Conservation (phyloP, 2,888 invertebrate genomes). For the Tribolium freemani region DNA sequence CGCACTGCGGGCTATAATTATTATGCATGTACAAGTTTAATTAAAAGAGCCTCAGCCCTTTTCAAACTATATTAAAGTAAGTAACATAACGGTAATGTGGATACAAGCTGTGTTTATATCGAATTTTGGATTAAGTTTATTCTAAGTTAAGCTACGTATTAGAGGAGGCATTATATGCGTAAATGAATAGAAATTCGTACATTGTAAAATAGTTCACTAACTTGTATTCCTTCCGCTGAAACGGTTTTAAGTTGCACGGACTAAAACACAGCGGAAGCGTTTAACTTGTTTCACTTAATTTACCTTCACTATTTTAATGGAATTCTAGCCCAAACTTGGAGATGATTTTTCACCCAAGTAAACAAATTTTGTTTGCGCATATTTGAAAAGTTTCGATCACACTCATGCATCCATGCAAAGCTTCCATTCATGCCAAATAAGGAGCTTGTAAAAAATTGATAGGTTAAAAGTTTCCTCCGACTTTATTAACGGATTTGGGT, state of each 20-base stretch:
- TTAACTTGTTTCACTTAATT: slow-evolving; percentile 34
- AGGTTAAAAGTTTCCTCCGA: background rate
- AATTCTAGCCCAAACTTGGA: background rate
- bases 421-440: slow-evolving; percentile 22
- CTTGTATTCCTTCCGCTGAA: slow-evolving; percentile 40
- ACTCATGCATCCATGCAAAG: slow-evolving; percentile 14
- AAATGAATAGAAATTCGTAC: slow-evolving; percentile 49
- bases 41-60: slow-evolving; percentile 39
- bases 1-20: slow-evolving; percentile 15
- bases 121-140: slow-evolving; percentile 45
- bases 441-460: slow-evolving; percentile 18
- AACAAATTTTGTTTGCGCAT: slow-evolving; percentile 9
- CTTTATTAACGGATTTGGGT: slow-evolving; percentile 20
- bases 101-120: slow-evolving; percentile 41
- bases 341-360: background rate
- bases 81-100: slow-evolving; percentile 37
- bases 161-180: slow-evolving; percentile 46
- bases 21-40: slow-evolving; percentile 37
- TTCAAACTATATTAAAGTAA: slow-evolving; percentile 42
- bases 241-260: slow-evolving; percentile 26
- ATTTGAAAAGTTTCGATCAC: background rate
- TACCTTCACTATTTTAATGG: slow-evolving; percentile 26
- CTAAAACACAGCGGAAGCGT: slow-evolving; percentile 11
- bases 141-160: slow-evolving; percentile 41
- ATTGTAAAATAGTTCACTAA: slow-evolving; percentile 48